Evolutionary conservation across 2,888 invertebrate species (phyloP).

Genomic region (Corbicula japonica): DNA sequence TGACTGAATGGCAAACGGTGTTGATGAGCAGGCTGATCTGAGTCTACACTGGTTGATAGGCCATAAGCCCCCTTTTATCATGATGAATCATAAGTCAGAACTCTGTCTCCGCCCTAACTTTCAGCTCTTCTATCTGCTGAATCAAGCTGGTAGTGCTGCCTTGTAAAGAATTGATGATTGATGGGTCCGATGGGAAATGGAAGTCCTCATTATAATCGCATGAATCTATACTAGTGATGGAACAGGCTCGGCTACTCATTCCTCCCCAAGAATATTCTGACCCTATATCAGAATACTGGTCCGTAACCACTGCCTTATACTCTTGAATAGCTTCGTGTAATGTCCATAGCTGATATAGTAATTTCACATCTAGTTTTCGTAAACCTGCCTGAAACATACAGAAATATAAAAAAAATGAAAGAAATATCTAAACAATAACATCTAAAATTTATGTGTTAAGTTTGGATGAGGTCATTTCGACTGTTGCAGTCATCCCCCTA

Average conservation of each 20-base stretch:
- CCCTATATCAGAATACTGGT: constrained; percentile 80
- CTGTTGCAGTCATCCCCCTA: too few relatives aligned
- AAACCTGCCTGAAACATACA: constrained; percentile 92
- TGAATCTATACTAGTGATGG: constrained; percentile 79
- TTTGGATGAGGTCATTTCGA: too few relatives aligned
- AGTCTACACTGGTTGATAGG: too few relatives aligned
- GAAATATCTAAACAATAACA: too few relatives aligned
- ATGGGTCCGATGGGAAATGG: constrained; percentile 64
- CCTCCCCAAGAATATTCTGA: constrained; percentile 82
- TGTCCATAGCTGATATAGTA: constrained; percentile 96
- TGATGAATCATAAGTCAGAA: constrained; percentile 60
- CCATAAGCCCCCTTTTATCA: too few relatives aligned
- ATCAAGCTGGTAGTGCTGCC: constrained; percentile 80
- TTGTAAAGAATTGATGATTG: constrained; percentile 69
- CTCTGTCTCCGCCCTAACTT: constrained; percentile 77
- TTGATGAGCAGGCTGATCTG: too few relatives aligned
- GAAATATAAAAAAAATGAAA: constrained; percentile 15
- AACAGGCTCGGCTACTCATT: constrained; percentile 77
- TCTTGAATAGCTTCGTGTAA: constrained; percentile 97
- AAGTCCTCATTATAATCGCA: constrained; percentile 73
- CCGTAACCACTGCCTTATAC: constrained; percentile 90
- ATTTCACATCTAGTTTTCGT: constrained; percentile 94
- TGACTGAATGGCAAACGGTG: too few relatives aligned
- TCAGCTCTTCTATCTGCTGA: constrained; percentile 80
- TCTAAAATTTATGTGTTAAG: neutral